A percentile compares a stretch with the other conserved stretches of the same genome.
Evolutionary conservation across 2,888 invertebrate genomes (phyloP).

Genomic region (Polietes domitor): DNA sequence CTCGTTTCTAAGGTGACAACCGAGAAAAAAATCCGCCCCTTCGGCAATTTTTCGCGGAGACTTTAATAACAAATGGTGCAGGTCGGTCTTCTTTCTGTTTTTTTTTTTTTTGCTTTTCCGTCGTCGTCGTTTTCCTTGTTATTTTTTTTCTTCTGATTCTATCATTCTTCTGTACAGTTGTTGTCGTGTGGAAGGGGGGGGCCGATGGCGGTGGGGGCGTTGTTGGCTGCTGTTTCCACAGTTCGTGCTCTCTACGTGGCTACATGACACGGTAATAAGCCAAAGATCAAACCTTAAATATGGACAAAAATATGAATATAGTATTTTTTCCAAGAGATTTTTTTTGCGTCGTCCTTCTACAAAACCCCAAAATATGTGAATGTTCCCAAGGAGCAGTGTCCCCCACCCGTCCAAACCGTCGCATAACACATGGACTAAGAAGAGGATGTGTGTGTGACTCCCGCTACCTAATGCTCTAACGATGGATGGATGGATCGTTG

Average conservation of each 20-base stretch:
- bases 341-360: neutral
- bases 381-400: constrained; percentile 43
- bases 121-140: constrained; percentile 7
- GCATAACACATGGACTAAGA: constrained; percentile 20
- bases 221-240: constrained; percentile 57
- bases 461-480: neutral
- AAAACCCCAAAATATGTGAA: constrained; percentile 1
- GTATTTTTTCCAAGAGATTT: constrained; percentile 2
- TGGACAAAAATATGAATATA: constrained; percentile 68
- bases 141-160: constrained; percentile 23
- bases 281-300: constrained; percentile 76
- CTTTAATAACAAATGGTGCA: constrained; percentile 58
- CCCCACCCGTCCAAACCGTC: constrained; percentile 34
- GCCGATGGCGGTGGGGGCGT: constrained; percentile 44
- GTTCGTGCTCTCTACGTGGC: constrained; percentile 73
- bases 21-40: constrained; percentile 72
- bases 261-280: constrained; percentile 78
- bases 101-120: constrained; percentile 10
- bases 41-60: constrained; percentile 68
- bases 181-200: neutral
- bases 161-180: neutral
- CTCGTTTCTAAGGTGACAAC: constrained; percentile 62
- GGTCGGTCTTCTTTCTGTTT: constrained; percentile 36
- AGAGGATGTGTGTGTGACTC: constrained; percentile 35
- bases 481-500: neutral